A percentile compares a stretch with the other conserved stretches of the same genome.
Conservation (phyloP, 2,888 invertebrate genomes). For the Heliconius sara region DNA sequence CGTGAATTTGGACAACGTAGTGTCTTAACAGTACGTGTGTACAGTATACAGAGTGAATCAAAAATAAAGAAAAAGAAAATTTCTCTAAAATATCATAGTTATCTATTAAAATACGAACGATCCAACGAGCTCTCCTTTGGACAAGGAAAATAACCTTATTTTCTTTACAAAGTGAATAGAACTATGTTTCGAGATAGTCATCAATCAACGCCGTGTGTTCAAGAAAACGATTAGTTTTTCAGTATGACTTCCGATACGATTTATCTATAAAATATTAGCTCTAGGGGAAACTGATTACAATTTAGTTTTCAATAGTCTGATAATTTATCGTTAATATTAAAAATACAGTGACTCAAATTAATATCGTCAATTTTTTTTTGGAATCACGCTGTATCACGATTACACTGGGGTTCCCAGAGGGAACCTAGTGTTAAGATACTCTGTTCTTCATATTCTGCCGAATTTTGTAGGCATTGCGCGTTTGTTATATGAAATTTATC, state of each 20-base stretch:
- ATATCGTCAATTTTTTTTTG: background rate
- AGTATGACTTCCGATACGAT: conserved; percentile 39
- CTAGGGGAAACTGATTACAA: conserved; percentile 31
- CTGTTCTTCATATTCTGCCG: no score
- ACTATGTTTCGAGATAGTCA: conserved; percentile 50
- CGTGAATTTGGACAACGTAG: no score
- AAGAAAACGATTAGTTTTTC: conserved; percentile 48
- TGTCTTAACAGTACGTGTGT: no score
- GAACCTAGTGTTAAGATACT: no score
- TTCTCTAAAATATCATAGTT: no score
- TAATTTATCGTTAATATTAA: background rate
- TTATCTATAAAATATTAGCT: conserved; percentile 28
- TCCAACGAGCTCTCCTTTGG: background rate
- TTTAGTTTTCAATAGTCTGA: background rate
- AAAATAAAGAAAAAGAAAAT: no score
- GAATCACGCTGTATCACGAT: no score
- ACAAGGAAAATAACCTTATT: background rate
- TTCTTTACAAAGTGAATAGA: conserved; percentile 2
- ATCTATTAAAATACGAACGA: no score
- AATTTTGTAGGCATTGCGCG: no score
- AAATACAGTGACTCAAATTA: background rate
- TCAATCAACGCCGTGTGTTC: conserved; percentile 63
- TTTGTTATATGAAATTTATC: no score
- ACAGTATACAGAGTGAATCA: no score
- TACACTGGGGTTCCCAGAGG: no score